Evolutionary conservation across 1,140 invertebrate genomes (phyloP), one percentile per base, ranked within the genome.

Genomic region (Zaprionus africanus): DNA sequence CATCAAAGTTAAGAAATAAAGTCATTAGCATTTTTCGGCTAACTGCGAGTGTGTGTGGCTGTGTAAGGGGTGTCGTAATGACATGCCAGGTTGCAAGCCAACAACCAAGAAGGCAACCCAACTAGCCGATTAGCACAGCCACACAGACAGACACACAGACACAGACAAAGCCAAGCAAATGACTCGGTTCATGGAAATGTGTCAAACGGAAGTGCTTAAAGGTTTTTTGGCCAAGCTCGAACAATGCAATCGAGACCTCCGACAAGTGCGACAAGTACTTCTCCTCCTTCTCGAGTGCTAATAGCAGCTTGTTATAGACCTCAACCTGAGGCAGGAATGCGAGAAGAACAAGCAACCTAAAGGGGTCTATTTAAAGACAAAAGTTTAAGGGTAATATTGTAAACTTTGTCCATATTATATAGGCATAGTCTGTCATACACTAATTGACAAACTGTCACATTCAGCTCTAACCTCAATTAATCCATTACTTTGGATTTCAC

Each of bases 1-100:
- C 78, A 73, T 72, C 78, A 83, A 54, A 83, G 85, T 90, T 81
- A 73, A 84, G 85, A 84, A 84, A 88, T 90, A 88, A 88, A 88
- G 84, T 88, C 85, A 88, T 88, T 88, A 88, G 84, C 85, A 88
- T 88, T 79, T 86, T 90, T 88, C 65, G 84, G 81, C 78, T 88
- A 88, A 87, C 84, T 26, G 31, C 28, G 49, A 41, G 7, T 54
- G 46, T 51, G 46, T 51, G 19, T 51, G 46, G 19, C 19, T 41
- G 38, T 41, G 38, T 11, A 34, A 34, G 15, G 12, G 36, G 66
- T 73, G 56, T 60, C 76, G 62, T 83, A 88, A 88, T 90, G 85
- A 84, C 85, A 73, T 90, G 65, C 69, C 76, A 82, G 76, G 82
- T 79, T 86, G 82, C 79, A 82, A 53, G 57, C 46, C 24, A 19